phyloP scores from a whole-genome alignment of 2,113 vertebrate genomes.

The Rhizomys pruinosus region DNA sequence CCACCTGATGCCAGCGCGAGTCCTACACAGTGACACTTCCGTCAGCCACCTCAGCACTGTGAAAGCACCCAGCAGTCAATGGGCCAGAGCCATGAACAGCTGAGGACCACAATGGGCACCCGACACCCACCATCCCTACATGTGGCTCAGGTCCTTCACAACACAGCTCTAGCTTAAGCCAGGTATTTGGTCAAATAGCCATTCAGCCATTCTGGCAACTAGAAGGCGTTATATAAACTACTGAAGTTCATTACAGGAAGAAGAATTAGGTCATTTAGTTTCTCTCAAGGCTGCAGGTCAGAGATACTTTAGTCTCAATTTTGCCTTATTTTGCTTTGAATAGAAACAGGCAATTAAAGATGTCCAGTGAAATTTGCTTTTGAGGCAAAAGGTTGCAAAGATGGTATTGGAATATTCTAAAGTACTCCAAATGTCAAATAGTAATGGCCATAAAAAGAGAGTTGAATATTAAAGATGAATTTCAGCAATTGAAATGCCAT shows the following conservation, averaged over 20 bases:
- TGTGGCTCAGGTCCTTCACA: background rate
- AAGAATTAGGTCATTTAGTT: background rate
- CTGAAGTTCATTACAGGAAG: background rate
- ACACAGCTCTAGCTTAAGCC: background rate
- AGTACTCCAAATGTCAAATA: constrained; percentile 56
- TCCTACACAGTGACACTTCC: background rate
- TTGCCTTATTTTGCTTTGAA: constrained; percentile 61
- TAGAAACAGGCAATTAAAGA: constrained; percentile 67
- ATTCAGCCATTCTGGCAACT: background rate
- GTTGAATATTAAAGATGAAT: constrained; percentile 57
- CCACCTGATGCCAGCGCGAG: background rate
- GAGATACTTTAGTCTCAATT: constrained; percentile 43
- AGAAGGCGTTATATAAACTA: background rate
- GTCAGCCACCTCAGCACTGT: background rate
- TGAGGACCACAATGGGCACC: background rate
- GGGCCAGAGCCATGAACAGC: background rate
- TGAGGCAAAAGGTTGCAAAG: constrained; percentile 57
- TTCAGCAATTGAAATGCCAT: constrained; percentile 52
- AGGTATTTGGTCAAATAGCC: background rate
- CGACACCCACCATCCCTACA: background rate
- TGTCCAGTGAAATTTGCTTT: constrained; percentile 63
- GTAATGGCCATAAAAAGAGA: constrained; percentile 53
- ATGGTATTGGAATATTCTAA: constrained; percentile 8
- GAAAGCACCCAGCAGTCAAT: background rate
- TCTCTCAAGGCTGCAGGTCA: background rate